phyloP scores from a whole-genome alignment of 2,888 invertebrate species.

The Ctena decussata region DNA sequence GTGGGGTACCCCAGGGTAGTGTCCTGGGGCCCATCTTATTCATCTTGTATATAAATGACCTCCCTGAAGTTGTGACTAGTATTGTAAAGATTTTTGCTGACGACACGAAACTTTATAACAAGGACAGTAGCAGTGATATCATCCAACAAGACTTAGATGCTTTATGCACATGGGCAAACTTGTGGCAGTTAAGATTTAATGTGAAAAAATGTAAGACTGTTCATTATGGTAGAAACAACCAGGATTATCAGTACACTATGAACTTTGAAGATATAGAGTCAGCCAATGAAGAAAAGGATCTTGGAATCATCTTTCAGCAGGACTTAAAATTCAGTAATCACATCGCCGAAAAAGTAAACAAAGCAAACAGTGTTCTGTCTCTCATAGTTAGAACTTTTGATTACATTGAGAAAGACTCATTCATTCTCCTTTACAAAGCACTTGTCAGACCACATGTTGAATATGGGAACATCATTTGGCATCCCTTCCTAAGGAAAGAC shows the following conservation, averaged over 20 bases:
- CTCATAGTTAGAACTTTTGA: neutral
- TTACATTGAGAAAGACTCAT: conserved; percentile 24
- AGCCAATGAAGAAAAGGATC: neutral
- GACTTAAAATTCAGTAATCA: conserved; percentile 8
- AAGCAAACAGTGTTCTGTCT: conserved; percentile 1
- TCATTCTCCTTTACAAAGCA: conserved; percentile 23
- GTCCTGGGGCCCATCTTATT: too few relatives aligned
- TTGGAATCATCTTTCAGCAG: neutral
- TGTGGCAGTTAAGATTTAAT: too few relatives aligned
- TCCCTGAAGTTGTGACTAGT: too few relatives aligned
- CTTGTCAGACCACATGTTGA: conserved; percentile 22
- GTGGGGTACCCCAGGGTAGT: too few relatives aligned
- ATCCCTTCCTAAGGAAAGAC: conserved; percentile 7
- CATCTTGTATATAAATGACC: too few relatives aligned
- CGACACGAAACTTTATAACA: conserved; percentile 1
- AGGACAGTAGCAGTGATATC: neutral
- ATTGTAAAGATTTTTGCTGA: neutral
- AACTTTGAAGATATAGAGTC: neutral
- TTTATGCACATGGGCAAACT: too few relatives aligned
- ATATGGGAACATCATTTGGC: conserved; percentile 12
- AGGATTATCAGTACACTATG: neutral
- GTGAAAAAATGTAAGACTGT: conserved; percentile 18
- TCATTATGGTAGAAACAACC: conserved; percentile 20
- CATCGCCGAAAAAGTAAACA: conserved; percentile 5
- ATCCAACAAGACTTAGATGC: too few relatives aligned